Percentiles rank a stretch among this genome's conserved stretches.
These are phyloP conservation scores for Calephelis perditalis DNA, from an alignment of 2,888 invertebrate species.

Conservation along the genomic window DNA sequence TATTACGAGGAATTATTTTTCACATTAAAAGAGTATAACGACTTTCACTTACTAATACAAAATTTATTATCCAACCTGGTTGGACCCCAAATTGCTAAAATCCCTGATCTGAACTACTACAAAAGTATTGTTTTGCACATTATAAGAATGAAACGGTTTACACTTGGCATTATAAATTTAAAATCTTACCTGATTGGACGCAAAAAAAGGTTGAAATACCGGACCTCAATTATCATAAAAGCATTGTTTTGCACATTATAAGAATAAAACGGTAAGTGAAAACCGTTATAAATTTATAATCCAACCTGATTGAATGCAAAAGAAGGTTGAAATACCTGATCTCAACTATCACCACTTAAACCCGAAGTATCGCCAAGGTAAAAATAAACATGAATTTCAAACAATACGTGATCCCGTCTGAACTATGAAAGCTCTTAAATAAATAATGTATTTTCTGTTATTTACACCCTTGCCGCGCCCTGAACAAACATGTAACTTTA, in stretches of 20 bases:
- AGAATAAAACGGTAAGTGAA: no score
- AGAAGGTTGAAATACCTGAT: background rate
- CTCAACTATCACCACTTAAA: background rate
- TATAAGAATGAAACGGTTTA: no score
- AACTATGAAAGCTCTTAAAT: slow-evolving; percentile 7
- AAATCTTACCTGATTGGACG: no score
- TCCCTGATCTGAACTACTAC: background rate
- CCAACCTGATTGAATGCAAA: background rate
- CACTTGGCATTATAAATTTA: no score
- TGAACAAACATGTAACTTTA: slow-evolving; percentile 10
- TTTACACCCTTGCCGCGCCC: slow-evolving; percentile 6
- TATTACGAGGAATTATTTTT: background rate
- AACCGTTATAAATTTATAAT: no score
- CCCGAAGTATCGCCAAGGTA: background rate
- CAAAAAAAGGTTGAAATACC: background rate
- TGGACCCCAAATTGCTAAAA: background rate
- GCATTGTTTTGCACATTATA: no score
- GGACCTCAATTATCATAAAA: background rate
- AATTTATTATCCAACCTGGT: no score
- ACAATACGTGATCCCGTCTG: slow-evolving; percentile 4
- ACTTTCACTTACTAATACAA: no score
- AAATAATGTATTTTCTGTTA: slow-evolving; percentile 12
- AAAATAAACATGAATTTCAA: slow-evolving; percentile 1
- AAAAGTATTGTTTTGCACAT: no score
- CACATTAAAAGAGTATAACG: no score